Conservation (phyloP, 2,113 vertebrate species). For the Phylloscopus trochiloides region DNA sequence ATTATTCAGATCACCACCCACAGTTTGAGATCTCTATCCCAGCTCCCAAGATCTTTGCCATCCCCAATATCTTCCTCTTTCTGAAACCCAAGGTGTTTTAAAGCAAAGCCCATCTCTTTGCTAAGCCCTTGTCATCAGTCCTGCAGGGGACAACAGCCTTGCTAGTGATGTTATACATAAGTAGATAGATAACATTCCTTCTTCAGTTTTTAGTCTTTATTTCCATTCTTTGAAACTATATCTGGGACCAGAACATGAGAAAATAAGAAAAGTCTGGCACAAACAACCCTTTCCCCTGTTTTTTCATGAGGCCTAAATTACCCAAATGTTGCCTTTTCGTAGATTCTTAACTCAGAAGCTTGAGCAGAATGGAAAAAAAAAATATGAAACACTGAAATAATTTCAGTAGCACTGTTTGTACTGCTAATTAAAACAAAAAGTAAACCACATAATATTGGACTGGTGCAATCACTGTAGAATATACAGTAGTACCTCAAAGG, state of each 20-base stretch:
- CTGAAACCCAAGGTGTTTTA: background rate
- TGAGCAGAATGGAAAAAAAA: background rate
- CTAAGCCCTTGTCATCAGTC: background rate
- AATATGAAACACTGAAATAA: background rate
- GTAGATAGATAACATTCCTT: background rate
- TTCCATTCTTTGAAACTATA: background rate
- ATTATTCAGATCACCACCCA: background rate
- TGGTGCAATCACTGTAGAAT: background rate
- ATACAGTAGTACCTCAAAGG: background rate
- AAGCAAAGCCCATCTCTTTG: background rate
- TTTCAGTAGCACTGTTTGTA: background rate
- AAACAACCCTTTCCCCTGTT: background rate
- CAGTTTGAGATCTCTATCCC: background rate
- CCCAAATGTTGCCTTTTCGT: background rate
- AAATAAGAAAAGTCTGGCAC: background rate
- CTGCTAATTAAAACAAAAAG: background rate
- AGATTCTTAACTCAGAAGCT: background rate
- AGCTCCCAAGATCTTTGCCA: background rate
- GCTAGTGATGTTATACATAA: fast-evolving
- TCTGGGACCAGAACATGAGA: background rate
- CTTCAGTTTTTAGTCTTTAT: background rate
- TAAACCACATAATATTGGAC: background rate
- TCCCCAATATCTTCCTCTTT: background rate
- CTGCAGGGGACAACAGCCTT: background rate
- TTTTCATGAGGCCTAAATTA: background rate